These are phyloP conservation scores for Fregata magnificens DNA, from an alignment of 2,113 vertebrate species.

Conservation along the genomic window DNA sequence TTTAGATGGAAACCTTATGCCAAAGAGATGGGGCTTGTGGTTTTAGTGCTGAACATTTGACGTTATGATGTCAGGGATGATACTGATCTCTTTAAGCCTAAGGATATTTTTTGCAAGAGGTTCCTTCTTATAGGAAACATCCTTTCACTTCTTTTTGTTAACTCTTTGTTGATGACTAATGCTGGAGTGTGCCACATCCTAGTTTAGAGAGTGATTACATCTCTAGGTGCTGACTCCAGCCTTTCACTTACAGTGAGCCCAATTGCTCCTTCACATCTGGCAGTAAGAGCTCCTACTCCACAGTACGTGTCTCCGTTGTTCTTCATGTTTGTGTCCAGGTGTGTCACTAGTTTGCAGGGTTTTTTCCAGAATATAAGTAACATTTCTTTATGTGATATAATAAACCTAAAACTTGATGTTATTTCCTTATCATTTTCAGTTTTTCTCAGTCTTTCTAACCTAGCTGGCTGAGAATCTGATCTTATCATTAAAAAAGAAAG, in stretches of 20 bases:
- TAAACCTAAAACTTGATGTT: not conserved
- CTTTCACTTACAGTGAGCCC: not conserved
- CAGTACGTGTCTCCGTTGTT: rapidly evolving
- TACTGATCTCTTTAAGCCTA: not conserved
- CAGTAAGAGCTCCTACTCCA: not conserved
- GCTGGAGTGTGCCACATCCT: not conserved
- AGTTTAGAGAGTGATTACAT: not conserved
- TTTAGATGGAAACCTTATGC: not conserved
- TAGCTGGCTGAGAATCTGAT: not conserved
- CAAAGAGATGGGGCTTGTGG: not conserved
- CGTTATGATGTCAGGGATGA: not conserved
- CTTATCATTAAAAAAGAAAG: not conserved
- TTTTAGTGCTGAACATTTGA: not conserved
- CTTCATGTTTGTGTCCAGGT: not conserved
- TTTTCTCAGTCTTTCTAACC: not conserved
- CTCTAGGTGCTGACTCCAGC: not conserved
- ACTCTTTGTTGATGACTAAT: not conserved
- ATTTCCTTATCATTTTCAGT: not conserved
- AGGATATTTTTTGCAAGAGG: not conserved
- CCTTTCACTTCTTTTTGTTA: not conserved
- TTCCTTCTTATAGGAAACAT: not conserved
- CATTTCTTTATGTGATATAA: not conserved
- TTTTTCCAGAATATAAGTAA: not conserved
- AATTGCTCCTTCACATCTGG: not conserved
- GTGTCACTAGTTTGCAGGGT: not conserved